Base-by-base conservation (phyloP, 2,888 invertebrate genomes). In the Mythimna lalbum region DNA sequence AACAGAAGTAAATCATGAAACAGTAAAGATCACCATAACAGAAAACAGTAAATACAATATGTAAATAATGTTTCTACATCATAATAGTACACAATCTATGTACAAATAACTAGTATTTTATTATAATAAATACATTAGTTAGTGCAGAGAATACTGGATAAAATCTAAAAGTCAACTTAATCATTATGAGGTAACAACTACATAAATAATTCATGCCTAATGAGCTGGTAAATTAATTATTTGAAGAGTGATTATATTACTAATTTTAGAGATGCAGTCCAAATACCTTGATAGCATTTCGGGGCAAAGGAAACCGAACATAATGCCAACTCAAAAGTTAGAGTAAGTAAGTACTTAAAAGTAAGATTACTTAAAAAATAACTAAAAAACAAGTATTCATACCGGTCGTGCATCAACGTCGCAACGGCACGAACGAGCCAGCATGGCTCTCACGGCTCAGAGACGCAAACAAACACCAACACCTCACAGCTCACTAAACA, bases 401-500 rank as follows among this genome's bases (percentile, higher is more conserved):
- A 92, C 92, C 91, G 86, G 86, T 81, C 76, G 83, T 82, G 76
- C 83, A 78, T 80, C 83, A 82, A 80, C 81, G 81, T 79, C 77
- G 79, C 80, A 82, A 81, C 73, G 73, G 80, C 78, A 76, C 76
- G 70, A 84, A 77, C 76, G 65, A 89, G 88, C 87, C 90, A 90
- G 90, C 93, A 93, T 93, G 88, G 86, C 92, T 91, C 88, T 86
- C 80, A 84, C 76, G 70, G 76, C 70, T 66, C 84, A 83, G 78
- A 82, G 86, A 90, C 84, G 85, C 77, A 86, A 88, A 89, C 86
- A 90, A 89, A 86, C 88, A 89, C 80, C 82, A 76, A 84, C 85
- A 85, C 78, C 76, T 84, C 86, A 84, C 85, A 85, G 77, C 76
- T 83, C 86, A 87, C 88, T 81, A 78, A 81, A 85, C 86, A 89